Evolutionary conservation across 2,888 invertebrate species (phyloP).

Genomic region (Frankliniella intonsa): DNA sequence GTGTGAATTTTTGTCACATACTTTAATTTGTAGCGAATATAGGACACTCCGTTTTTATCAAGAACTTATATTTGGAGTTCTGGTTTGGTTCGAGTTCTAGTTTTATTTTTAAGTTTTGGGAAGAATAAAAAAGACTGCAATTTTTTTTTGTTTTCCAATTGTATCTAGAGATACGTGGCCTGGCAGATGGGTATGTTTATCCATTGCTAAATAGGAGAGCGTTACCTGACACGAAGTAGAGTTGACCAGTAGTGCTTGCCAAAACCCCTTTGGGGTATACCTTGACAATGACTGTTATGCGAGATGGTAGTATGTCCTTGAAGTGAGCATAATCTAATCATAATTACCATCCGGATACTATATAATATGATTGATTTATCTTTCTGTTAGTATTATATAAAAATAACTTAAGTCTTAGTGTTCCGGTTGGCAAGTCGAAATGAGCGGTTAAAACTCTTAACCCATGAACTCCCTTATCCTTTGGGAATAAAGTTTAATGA

Average conservation of each 20-base stretch:
- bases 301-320: not conserved
- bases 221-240: slow-evolving; percentile 11
- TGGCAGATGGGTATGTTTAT: slow-evolving; percentile 16
- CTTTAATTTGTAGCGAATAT: too few relatives aligned
- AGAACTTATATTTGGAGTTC: too few relatives aligned
- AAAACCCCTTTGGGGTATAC: not conserved
- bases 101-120: not conserved
- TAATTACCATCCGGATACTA: not conserved
- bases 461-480: too few relatives aligned
- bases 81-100: too few relatives aligned
- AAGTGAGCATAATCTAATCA: not conserved
- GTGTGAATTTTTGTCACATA: too few relatives aligned
- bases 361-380: not conserved
- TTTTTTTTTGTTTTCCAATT: not conserved
- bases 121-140: slow-evolving; percentile 10
- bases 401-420: not conserved
- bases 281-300: not conserved
- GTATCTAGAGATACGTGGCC: slow-evolving; percentile 19
- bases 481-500: too few relatives aligned
- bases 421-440: not conserved
- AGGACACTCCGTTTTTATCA: too few relatives aligned
- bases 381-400: not conserved
- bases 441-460: too few relatives aligned
- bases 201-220: slow-evolving; percentile 14
- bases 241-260: slow-evolving; percentile 8